phyloP scores from a whole-genome alignment of 1,140 invertebrate genomes.

The Trialeurodes vaporariorum region DNA sequence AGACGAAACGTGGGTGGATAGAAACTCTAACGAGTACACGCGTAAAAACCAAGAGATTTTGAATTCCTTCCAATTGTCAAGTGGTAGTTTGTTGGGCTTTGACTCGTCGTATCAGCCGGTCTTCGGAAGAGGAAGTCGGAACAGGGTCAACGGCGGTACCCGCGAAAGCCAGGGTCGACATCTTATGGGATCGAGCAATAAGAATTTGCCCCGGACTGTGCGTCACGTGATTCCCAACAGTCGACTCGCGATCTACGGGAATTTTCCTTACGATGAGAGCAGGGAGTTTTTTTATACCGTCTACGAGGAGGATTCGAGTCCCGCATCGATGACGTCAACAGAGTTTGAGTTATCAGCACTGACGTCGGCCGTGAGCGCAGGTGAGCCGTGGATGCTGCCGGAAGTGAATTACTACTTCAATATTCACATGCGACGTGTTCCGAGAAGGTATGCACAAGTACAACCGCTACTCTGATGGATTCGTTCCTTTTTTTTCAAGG shows the following conservation, averaged over 20 bases:
- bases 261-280: constrained; percentile 33
- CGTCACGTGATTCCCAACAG: constrained; percentile 34
- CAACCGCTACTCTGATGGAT: no score
- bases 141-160: no score
- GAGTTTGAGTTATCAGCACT: no score
- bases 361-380: no score
- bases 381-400: constrained; percentile 34
- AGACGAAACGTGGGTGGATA: neutral
- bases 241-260: constrained; percentile 32
- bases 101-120: no score
- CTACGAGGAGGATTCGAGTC: no score
- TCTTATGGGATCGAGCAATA: no score
- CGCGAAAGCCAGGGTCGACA: no score
- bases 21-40: neutral
- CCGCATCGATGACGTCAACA: no score
- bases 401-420: constrained; percentile 30
- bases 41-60: neutral
- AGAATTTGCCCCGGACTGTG: constrained; percentile 22
- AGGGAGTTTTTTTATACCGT: constrained; percentile 29
- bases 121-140: no score
- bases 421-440: constrained; percentile 28
- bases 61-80: neutral
- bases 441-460: neutral
- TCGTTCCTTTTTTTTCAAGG: no score
- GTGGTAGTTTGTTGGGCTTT: no score